Conservation (phyloP, 2,113 vertebrate genomes). For the Chloebia gouldiae region DNA sequence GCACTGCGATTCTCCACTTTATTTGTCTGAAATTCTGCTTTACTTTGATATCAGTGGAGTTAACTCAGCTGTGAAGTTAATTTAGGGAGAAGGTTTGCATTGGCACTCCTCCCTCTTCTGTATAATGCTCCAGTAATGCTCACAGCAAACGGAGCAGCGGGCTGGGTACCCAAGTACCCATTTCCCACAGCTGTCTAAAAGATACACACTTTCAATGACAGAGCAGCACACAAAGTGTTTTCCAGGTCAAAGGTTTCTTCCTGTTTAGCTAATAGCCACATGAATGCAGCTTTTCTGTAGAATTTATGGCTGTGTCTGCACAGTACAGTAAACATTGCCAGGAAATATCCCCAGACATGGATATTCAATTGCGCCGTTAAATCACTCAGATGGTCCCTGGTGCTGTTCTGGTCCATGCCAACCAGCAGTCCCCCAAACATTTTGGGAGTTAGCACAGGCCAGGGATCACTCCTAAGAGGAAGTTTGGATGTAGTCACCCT, state of each 20-base stretch:
- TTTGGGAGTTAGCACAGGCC: neutral
- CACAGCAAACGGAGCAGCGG: neutral
- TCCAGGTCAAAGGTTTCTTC: neutral
- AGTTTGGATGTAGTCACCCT: neutral
- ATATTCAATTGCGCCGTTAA: neutral
- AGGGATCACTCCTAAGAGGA: neutral
- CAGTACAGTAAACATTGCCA: neutral
- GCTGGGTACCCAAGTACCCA: neutral
- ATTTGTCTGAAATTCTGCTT: neutral
- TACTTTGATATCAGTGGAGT: neutral
- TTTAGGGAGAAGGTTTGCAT: neutral
- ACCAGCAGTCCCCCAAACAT: neutral
- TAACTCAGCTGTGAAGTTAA: constrained; percentile 12
- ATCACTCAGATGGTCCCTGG: neutral
- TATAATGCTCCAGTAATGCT: neutral
- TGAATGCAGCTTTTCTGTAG: neutral
- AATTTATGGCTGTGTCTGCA: neutral
- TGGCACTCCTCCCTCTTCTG: neutral
- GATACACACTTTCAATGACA: neutral
- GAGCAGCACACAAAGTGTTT: neutral
- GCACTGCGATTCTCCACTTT: neutral
- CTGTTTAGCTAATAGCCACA: neutral
- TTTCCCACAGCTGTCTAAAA: neutral
- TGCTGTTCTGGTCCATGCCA: neutral
- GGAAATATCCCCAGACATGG: accelerated